Evolutionary conservation across 2,888 invertebrate genomes (phyloP).

Genomic region (Chesias legatella): DNA sequence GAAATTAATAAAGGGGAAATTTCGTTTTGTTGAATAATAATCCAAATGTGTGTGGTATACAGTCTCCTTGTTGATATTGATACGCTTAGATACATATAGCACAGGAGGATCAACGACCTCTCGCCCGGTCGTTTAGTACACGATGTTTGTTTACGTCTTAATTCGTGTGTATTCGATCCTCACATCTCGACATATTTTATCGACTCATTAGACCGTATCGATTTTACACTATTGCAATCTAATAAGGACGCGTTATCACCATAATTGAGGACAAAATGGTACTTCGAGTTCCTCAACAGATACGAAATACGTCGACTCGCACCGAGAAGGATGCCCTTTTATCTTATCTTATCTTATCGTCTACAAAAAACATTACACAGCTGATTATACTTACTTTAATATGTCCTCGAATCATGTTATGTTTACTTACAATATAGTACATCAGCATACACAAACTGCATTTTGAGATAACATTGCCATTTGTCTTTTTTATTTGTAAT

Average conservation of each 20-base stretch:
- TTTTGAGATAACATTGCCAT: no score
- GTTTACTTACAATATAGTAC: not conserved
- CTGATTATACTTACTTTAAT: conserved; percentile 19
- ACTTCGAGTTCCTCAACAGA: conserved; percentile 55
- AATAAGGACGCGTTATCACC: conserved; percentile 42
- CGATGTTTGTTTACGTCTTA: conserved; percentile 56
- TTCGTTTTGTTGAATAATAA: not conserved
- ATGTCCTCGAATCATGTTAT: conserved; percentile 1
- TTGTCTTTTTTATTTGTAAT: no score
- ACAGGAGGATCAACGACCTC: conserved; percentile 60
- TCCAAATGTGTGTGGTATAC: conserved; percentile 18
- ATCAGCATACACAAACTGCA: no score
- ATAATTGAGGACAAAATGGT: conserved; percentile 43
- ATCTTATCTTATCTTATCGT: conserved; percentile 40
- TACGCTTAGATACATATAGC: conserved; percentile 36
- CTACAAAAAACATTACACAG: conserved; percentile 17
- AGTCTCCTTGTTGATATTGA: conserved; percentile 21
- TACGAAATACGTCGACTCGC: conserved; percentile 30
- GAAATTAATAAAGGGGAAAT: conserved; percentile 44
- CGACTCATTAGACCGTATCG: conserved; percentile 11
- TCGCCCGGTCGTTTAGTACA: conserved; percentile 56
- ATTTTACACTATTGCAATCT: conserved; percentile 28
- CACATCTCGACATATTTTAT: conserved; percentile 25
- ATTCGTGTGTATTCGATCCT: conserved; percentile 38
- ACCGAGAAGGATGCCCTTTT: conserved; percentile 22